Evolutionary conservation across 2,888 invertebrate species (phyloP).

Genomic region (Allygus modestus): DNA sequence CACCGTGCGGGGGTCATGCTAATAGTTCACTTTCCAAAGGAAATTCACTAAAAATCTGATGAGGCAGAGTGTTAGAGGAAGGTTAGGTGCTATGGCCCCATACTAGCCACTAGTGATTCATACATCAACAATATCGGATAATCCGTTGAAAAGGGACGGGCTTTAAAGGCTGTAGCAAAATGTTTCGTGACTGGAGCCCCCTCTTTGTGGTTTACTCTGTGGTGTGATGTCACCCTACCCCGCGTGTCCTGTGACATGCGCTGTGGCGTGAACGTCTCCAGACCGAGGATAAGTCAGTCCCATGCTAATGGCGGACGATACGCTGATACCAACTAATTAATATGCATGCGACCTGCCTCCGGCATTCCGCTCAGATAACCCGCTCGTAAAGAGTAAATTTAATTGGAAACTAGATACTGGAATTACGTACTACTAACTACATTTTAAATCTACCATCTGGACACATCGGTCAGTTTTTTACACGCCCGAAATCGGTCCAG

Average conservation of each 20-base stretch:
- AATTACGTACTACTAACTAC: conserved; percentile 1
- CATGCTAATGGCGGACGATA: conserved; percentile 51
- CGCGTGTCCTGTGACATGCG: not conserved
- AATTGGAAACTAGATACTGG: conserved; percentile 55
- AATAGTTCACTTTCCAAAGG: too few species aligned
- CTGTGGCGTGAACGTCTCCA: conserved; percentile 40
- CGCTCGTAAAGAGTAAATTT: conserved; percentile 53
- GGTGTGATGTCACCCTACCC: conserved; percentile 8
- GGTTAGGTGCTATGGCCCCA: too few species aligned
- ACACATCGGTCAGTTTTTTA: conserved; percentile 14
- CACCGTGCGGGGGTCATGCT: too few species aligned
- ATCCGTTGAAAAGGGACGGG: too few species aligned
- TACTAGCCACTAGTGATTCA: too few species aligned
- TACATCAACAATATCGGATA: too few species aligned
- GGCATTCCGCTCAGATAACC: conserved; percentile 40
- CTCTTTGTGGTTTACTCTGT: too few species aligned
- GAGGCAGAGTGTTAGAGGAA: too few species aligned
- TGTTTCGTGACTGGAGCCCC: too few species aligned
- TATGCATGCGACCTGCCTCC: conserved; percentile 47
- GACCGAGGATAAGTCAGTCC: conserved; percentile 46
- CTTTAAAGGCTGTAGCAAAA: too few species aligned
- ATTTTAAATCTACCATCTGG: conserved; percentile 46
- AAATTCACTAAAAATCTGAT: too few species aligned
- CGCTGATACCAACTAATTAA: conserved; percentile 44
- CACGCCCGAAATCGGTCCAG: not conserved